Conservation (phyloP, 2,797 vertebrate genomes). For the Syngnathus acus region DNA sequence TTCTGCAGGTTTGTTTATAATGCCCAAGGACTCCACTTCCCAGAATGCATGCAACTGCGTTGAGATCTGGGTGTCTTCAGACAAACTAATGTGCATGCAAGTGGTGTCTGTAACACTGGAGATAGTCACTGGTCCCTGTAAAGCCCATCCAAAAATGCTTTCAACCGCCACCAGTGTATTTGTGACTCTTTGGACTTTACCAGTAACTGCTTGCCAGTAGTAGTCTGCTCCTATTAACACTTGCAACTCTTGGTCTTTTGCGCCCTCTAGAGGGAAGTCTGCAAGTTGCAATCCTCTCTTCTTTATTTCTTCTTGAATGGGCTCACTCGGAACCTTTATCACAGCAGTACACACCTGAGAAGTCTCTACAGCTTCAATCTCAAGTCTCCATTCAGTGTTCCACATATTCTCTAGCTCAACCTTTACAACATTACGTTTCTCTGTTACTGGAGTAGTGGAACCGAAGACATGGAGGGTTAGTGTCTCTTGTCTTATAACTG, state of each 20-base stretch:
- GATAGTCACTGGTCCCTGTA: neutral
- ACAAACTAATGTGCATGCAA: neutral
- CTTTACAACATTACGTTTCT: neutral
- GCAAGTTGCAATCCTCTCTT: neutral
- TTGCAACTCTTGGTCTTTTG: neutral
- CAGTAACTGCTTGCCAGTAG: neutral
- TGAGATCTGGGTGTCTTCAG: neutral
- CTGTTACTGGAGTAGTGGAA: neutral
- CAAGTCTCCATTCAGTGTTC: neutral
- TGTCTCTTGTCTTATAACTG: neutral
- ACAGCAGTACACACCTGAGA: neutral
- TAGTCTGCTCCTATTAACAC: conserved; percentile 3
- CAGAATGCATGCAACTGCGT: neutral
- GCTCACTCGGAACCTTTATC: neutral
- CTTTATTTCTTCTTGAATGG: neutral
- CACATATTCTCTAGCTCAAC: neutral
- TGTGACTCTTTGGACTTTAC: neutral
- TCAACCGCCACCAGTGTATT: neutral
- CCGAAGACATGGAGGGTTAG: neutral
- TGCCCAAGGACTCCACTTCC: neutral
- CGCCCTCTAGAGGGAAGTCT: neutral
- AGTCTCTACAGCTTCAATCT: conserved; percentile 1
- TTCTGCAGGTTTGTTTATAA: neutral
- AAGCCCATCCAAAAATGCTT: neutral
- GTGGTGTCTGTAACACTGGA: neutral